These are phyloP conservation scores for Branchinecta sandiegonensis DNA, from an alignment of 2,888 invertebrate species.

Conservation along the genomic window DNA sequence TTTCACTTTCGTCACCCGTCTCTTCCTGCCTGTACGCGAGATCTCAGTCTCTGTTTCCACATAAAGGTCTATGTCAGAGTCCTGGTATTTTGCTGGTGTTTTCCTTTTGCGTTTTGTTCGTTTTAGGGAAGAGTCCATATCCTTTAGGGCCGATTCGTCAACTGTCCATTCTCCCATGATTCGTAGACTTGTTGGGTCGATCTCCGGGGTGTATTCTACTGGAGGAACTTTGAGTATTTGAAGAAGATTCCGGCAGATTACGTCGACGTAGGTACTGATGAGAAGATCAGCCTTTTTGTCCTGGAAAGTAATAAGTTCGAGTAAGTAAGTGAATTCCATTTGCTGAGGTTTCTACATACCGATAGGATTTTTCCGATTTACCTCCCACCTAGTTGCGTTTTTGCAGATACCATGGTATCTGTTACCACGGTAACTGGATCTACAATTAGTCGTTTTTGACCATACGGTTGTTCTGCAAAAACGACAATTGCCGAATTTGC, in stretches of 20 bases:
- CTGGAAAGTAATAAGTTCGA: conserved; percentile 38
- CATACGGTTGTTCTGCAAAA: too few species aligned
- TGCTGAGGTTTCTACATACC: too few species aligned
- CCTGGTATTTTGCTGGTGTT: conserved; percentile 1
- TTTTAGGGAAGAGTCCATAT: not conserved
- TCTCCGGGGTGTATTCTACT: conserved; percentile 48
- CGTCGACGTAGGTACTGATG: conserved; percentile 78
- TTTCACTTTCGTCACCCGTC: not conserved
- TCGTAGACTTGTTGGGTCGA: conserved; percentile 26
- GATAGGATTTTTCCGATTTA: too few species aligned
- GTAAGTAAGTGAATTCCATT: too few species aligned
- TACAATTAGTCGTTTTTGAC: too few species aligned
- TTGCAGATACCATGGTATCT: too few species aligned
- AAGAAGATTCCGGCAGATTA: conserved; percentile 57
- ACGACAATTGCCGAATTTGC: too few species aligned
- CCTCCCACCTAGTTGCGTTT: too few species aligned
- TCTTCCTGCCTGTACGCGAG: not conserved
- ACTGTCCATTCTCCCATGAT: not conserved
- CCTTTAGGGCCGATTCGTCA: not conserved
- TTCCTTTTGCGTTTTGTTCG: not conserved
- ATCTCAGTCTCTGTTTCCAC: not conserved
- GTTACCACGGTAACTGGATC: too few species aligned
- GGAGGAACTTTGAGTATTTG: conserved; percentile 56
- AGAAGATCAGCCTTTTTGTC: conserved; percentile 79
- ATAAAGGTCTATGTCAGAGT: not conserved